Percentiles rank a stretch among this genome's conserved stretches.
Conservation (phyloP, 1,140 invertebrate species). For the Pseudoatta argentina region DNA sequence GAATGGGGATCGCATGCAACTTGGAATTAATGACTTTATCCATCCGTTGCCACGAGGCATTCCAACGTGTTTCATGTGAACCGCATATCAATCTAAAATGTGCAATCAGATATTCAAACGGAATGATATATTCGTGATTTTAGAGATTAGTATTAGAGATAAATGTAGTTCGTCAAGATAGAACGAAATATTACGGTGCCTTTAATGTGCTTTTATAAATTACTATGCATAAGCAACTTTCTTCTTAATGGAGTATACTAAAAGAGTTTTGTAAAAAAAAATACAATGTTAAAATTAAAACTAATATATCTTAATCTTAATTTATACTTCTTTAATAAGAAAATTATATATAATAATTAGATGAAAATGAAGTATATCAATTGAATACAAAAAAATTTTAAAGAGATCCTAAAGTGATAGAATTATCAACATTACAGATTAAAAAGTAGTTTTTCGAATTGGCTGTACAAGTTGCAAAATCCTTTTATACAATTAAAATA, state of each 20-base stretch:
- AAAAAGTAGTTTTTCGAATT: too few relatives aligned
- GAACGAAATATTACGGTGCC: neutral
- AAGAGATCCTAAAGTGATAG: too few relatives aligned
- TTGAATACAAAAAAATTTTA: neutral
- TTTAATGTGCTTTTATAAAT: neutral
- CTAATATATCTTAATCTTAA: neutral
- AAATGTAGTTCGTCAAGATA: constrained; percentile 15
- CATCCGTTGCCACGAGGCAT: constrained; percentile 11
- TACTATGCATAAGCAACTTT: neutral
- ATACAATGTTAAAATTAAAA: neutral
- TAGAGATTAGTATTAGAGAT: constrained; percentile 1
- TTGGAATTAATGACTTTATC: constrained; percentile 38
- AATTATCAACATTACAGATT: too few relatives aligned
- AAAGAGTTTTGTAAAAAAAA: neutral
- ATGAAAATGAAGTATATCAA: neutral
- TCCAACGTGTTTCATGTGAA: constrained; percentile 20
- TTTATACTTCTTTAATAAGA: neutral
- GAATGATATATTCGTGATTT: constrained; percentile 12
- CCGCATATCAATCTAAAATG: constrained; percentile 13
- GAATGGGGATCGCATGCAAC: constrained; percentile 24
- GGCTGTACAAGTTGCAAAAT: too few relatives aligned
- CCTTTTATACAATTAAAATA: too few relatives aligned
- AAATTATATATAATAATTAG: neutral
- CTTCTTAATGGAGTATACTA: neutral
- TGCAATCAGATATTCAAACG: constrained; percentile 18